Evolutionary conservation across 2,797 vertebrate genomes (phyloP), one percentile per base, ranked within the genome.

Genomic region (Bradypodion ventrale): DNA sequence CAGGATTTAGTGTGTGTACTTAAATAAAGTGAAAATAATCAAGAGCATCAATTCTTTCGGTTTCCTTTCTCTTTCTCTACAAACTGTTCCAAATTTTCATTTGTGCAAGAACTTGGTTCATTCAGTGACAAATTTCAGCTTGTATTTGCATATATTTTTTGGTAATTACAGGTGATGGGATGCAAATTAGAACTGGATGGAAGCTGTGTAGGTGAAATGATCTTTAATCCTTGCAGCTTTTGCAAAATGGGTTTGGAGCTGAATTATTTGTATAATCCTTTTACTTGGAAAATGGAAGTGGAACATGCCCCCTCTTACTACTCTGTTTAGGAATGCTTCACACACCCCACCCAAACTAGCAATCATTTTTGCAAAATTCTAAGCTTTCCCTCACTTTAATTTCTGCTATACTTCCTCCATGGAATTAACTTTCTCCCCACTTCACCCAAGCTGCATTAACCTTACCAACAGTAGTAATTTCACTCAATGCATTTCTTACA

Each of bases 211-310:
- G 89, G 89, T 92, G 76, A 87, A 91, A 89, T 77, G 23, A 84
- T 89, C 82, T 94, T 91, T 92, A 92, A 94, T 90, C 46, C 91
- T 91, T 89, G 81, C 32, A 87, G 80, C 13, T 90, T 86, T 89
- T 85, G 12, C 44, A 90, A 91, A 92, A 89, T 90, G 73, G 85
- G 68, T 89, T 89, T 91, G 56, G 37, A 89, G 76, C 12, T 81
- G 60, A 89, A 91, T 92, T 87, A 87, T 93, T 89, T 83, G 78
- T 83, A 77, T 87, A 91, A 89, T 85, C 69, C 32, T 84, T 85
- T 86, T 75, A 84, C 69, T 63, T 84, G 66, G 75, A 90, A 94
- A 90, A 83, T 42, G 2, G 62, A 83, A 83, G 4, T 59, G 83
- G 46, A 82, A 29, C 4, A 73, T 76, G 8, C 10, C 25, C 52